These are phyloP conservation scores for Cherax quadricarinatus DNA, from an alignment of 1,140 invertebrate species.

Conservation along the genomic window DNA sequence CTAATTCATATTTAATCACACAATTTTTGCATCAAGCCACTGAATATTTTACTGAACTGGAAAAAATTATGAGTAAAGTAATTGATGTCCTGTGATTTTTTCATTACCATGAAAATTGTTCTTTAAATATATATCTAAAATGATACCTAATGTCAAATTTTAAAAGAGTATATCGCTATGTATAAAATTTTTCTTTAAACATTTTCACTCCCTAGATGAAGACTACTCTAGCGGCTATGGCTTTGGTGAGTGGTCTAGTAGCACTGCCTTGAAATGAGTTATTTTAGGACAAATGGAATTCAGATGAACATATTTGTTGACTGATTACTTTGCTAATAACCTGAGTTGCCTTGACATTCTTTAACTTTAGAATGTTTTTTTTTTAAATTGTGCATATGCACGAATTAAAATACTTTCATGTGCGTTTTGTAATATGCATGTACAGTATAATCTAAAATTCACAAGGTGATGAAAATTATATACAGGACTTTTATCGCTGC, in stretches of 20 bases:
- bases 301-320: not conserved
- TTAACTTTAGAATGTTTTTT: not conserved
- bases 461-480: not conserved
- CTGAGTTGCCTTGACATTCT: not conserved
- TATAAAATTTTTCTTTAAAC: not conserved
- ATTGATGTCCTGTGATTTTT: too few species aligned
- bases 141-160: too few species aligned
- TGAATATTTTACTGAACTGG: too few species aligned
- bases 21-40: too few species aligned
- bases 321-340: not conserved
- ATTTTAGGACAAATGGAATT: not conserved
- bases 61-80: too few species aligned
- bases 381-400: not conserved
- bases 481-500: too few species aligned
- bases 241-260: slow-evolving; percentile 55
- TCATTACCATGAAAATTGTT: too few species aligned
- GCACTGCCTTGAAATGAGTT: not conserved
- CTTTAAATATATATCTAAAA: too few species aligned
- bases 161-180: not conserved
- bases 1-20: too few species aligned
- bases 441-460: not conserved
- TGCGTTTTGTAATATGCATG: not conserved
- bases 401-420: not conserved
- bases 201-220: slow-evolving; percentile 51
- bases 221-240: slow-evolving; percentile 27